phyloP scores from a whole-genome alignment of 2,888 invertebrate species.

The Hoplodrina blanda region DNA sequence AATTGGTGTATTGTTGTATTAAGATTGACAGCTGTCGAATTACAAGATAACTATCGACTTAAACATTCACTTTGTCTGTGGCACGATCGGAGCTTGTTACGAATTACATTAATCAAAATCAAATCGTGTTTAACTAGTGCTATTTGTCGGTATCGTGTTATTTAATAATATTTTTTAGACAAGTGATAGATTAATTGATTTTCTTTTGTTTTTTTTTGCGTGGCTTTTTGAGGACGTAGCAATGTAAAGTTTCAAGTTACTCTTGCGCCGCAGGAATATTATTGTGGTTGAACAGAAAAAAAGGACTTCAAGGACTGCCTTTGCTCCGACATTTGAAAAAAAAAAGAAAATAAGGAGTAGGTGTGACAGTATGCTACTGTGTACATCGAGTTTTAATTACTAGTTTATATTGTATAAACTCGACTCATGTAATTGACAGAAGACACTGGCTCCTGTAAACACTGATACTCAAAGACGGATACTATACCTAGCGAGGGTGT shows the following conservation, averaged over 20 bases:
- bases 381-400: no score
- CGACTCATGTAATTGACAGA: no score
- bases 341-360: background rate
- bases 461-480: no score
- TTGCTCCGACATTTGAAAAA: background rate
- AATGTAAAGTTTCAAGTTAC: background rate
- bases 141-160: constrained; percentile 49
- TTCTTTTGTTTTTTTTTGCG: background rate
- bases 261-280: background rate
- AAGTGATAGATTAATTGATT: constrained; percentile 32
- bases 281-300: background rate
- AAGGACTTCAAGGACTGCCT: no score
- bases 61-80: constrained; percentile 61
- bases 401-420: no score
- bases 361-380: background rate
- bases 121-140: constrained; percentile 45
- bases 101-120: constrained; percentile 65
- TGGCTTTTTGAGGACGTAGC: background rate
- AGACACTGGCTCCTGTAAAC: no score
- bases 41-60: constrained; percentile 65
- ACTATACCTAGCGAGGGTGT: no score
- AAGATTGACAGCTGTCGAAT: constrained; percentile 71
- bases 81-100: constrained; percentile 43
- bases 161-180: constrained; percentile 32
- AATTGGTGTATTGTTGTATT: constrained; percentile 66